These are phyloP conservation scores for Cotesia glomerata DNA, from an alignment of 1,140 invertebrate genomes.

Conservation along the genomic window DNA sequence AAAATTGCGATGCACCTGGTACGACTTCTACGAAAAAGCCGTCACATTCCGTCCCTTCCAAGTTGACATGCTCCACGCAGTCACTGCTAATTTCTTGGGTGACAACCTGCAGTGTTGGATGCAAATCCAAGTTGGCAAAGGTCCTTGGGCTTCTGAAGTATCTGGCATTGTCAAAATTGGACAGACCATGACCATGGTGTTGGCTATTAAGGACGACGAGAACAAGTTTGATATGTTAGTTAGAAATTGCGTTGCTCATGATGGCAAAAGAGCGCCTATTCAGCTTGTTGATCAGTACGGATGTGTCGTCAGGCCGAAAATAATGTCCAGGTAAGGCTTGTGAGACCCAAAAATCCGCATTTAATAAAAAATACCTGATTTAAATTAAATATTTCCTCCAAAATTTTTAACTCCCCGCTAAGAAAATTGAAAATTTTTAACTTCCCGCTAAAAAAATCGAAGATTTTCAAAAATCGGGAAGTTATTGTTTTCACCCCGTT, in stretches of 20 bases:
- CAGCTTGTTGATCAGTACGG: conserved; percentile 91
- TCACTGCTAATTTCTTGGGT: conserved; percentile 92
- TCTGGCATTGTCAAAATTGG: conserved; percentile 94
- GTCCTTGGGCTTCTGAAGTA: conserved; percentile 93
- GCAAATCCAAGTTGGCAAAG: conserved; percentile 94
- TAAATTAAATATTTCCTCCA: too few relatives aligned
- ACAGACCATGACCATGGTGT: conserved; percentile 95
- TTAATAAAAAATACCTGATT: too few relatives aligned
- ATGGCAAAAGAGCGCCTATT: conserved; percentile 90
- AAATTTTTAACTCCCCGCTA: too few relatives aligned
- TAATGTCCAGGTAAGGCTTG: conserved; percentile 75
- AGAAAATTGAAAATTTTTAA: too few relatives aligned
- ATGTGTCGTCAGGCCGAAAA: conserved; percentile 90
- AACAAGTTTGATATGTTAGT: conserved; percentile 96
- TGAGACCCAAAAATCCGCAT: neutral
- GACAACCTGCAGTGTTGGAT: conserved; percentile 96
- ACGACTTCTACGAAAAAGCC: conserved; percentile 93
- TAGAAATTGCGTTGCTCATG: conserved; percentile 91
- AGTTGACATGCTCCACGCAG: conserved; percentile 92
- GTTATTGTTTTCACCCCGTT: too few relatives aligned
- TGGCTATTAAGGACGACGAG: conserved; percentile 94
- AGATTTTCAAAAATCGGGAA: too few relatives aligned
- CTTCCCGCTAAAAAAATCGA: too few relatives aligned
- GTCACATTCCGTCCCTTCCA: conserved; percentile 93
- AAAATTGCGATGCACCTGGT: conserved; percentile 90